Evolutionary conservation across 2,797 vertebrate genomes (phyloP).

Genomic region (Falco concolor): DNA sequence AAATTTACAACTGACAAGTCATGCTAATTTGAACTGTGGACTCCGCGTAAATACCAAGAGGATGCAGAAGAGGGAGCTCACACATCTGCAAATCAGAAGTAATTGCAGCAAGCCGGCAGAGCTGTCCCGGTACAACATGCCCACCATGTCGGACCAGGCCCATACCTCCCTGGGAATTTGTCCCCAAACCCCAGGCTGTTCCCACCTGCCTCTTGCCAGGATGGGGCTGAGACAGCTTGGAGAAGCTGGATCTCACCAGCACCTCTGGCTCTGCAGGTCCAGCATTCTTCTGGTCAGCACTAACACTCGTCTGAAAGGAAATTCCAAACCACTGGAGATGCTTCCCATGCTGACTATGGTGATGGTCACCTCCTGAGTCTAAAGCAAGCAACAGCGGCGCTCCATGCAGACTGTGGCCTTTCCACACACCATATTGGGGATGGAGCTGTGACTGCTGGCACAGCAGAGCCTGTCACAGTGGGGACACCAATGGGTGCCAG

Average conservation of each 20-base stretch:
- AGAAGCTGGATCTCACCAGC: not conserved
- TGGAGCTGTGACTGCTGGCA: fast-evolving
- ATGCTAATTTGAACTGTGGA: not conserved
- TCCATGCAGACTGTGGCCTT: too few species aligned
- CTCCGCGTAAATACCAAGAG: not conserved
- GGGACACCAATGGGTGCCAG: not conserved
- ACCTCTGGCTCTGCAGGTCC: not conserved
- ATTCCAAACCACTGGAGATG: not conserved
- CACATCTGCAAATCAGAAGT: not conserved
- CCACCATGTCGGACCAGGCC: fast-evolving
- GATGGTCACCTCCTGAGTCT: not conserved
- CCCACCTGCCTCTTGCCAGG: not conserved
- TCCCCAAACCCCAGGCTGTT: not conserved
- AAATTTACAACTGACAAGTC: not conserved
- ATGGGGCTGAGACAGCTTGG: fast-evolving
- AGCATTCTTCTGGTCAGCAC: not conserved
- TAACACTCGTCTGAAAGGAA: fast-evolving
- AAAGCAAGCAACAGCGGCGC: not conserved
- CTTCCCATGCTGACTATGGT: not conserved
- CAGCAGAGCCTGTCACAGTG: not conserved
- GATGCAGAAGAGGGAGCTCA: not conserved
- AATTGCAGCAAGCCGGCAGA: not conserved
- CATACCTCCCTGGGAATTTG: not conserved
- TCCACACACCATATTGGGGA: fast-evolving
- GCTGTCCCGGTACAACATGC: not conserved